Percentiles rank a stretch among this genome's conserved stretches.
Conservation (phyloP, 2,888 invertebrate species). For the Apamea sordens region DNA sequence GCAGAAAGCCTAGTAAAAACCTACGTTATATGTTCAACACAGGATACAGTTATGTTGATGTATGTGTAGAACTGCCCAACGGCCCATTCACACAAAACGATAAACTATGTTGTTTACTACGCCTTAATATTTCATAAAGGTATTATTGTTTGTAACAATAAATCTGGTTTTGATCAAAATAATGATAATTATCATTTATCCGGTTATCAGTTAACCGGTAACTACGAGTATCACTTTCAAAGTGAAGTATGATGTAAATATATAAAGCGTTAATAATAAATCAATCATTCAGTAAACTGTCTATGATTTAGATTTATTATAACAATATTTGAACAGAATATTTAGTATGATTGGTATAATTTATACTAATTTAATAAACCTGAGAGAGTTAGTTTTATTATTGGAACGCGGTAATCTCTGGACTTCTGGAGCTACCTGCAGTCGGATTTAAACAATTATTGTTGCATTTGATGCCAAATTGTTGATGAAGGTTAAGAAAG, state of each 20-base stretch:
- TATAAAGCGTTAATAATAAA: not conserved
- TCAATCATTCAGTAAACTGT: constrained; percentile 17
- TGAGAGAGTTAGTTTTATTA: not conserved
- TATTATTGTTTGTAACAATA: constrained; percentile 17
- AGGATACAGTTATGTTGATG: constrained; percentile 9
- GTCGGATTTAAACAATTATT: too few species aligned
- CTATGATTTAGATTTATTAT: constrained; percentile 8
- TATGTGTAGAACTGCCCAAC: not conserved
- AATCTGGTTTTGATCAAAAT: constrained; percentile 17
- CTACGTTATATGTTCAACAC: not conserved
- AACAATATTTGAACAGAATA: not conserved
- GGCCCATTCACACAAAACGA: not conserved
- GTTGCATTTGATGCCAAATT: not conserved
- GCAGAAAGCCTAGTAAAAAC: constrained; percentile 4
- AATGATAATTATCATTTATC: constrained; percentile 12
- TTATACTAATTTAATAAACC: not conserved
- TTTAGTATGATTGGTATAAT: not conserved
- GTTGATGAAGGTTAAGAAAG: not conserved
- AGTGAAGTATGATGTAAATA: constrained; percentile 1
- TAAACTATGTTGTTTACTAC: constrained; percentile 30
- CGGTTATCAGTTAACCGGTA: not conserved
- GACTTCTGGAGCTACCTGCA: too few species aligned
- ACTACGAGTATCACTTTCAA: not conserved
- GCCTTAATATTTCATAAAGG: not conserved
- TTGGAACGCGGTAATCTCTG: not conserved